Evolutionary conservation across 2,797 vertebrate species (phyloP), one percentile per base, ranked within the genome.

Genomic region (Avahi laniger): DNA sequence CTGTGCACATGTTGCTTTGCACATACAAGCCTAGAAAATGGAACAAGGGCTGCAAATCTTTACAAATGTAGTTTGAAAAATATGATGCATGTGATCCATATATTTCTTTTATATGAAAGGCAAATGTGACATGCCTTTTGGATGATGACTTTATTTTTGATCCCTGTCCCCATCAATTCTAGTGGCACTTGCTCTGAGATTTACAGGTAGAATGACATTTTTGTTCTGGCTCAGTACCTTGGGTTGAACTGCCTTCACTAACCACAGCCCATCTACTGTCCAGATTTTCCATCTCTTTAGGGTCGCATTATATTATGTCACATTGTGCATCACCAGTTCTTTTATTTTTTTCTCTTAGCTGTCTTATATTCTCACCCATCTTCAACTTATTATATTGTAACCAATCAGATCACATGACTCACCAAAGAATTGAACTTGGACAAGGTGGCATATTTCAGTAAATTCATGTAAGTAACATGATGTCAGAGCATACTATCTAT

Each of bases 201-300:
- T 93, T 86, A 94, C 9, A 89, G 69, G 69, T 73, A 79, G 38
- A 91, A 91, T 84, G 81, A 54, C 48, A 33, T 83, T 93, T 96
- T 90, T 87, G 33, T 87, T 72, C 72, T 72, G 35, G 41, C n/a
- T 80, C 33, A 72, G 50, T 50, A 35, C 7, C 15, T 52, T 61
- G 61, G 35, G 35, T 82, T 3, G 2, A 90, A 57, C 73, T 80
- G 63, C 33, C 38, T 89, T 95, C 43, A 43, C 90, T 80, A 79
- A 76, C n/a, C 6, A 24, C 15, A 81, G 22, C 18, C 35, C 78
- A n/a, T n/a, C 65, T 26, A 54, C 80, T 83, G 17, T 59, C 82
- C 43, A 89, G 81, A 84, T 63, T 89, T 94, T 87, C 22, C 3
- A 46, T 81, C 69, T 97, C 43, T 83, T 63, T 46, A 93, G 76